These are phyloP conservation scores for Ligdia adustata DNA, from an alignment of 2,888 invertebrate genomes.

Conservation along the genomic window DNA sequence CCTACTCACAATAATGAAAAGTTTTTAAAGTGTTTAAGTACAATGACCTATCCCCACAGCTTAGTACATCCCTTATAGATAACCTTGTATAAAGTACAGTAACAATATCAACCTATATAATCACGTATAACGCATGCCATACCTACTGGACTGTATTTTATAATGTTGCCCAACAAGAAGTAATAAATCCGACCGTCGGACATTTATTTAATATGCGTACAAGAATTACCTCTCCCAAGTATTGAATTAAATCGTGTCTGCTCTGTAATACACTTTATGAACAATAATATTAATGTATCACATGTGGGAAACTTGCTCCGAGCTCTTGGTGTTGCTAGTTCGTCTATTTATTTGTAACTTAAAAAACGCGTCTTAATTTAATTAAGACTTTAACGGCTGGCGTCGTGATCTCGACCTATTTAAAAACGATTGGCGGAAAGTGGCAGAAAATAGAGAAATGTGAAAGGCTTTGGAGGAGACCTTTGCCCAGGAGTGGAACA, in stretches of 20 bases:
- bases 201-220: constrained; percentile 78
- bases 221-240: constrained; percentile 76
- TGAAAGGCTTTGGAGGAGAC: no score
- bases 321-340: constrained; percentile 39
- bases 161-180: constrained; percentile 47
- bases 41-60: no score
- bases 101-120: constrained; percentile 5
- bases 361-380: no score
- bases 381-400: no score
- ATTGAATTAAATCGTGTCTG: constrained; percentile 76
- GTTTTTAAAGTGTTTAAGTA: no score
- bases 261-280: constrained; percentile 67
- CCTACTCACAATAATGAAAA: no score
- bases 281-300: constrained; percentile 57
- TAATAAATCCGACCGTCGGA: constrained; percentile 69
- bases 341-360: constrained; percentile 3
- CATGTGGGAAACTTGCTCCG: constrained; percentile 30
- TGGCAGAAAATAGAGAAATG: no score
- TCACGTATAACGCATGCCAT: constrained; percentile 24
- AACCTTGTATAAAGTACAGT: no score
- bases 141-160: constrained; percentile 28
- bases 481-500: no score
- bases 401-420: no score
- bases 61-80: no score
- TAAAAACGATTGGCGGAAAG: no score